Evolutionary conservation across 2,797 vertebrate species (phyloP).

Genomic region (Acanthurus leucopareius): DNA sequence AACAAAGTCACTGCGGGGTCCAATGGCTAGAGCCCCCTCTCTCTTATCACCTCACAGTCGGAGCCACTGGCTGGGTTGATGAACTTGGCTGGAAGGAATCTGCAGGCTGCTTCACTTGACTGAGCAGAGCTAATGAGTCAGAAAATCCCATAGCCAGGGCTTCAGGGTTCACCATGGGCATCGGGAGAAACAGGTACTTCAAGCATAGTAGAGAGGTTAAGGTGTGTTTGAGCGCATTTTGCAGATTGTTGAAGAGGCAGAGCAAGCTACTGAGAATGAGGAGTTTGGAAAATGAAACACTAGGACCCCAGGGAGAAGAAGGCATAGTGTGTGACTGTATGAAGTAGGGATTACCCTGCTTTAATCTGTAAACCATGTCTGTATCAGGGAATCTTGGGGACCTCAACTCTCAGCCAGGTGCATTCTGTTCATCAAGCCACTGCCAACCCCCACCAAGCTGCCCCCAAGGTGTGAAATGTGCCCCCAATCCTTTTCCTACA

Average conservation of each 20-base stretch:
- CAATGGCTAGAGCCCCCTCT: constrained; percentile 58
- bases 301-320: constrained; percentile 53
- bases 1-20: constrained; percentile 76
- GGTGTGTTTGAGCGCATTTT: constrained; percentile 35
- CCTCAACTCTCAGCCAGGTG: constrained; percentile 75
- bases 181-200: constrained; percentile 67
- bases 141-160: constrained; percentile 80
- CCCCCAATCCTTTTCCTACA: constrained; percentile 66
- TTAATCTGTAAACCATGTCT: constrained; percentile 81
- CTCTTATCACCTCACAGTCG: constrained; percentile 70
- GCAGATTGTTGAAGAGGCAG: constrained; percentile 33
- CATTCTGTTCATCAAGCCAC: constrained; percentile 65
- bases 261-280: background rate
- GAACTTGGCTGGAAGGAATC: constrained; percentile 83
- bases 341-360: constrained; percentile 70
- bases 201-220: constrained; percentile 32
- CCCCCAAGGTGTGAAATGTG: constrained; percentile 81
- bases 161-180: constrained; percentile 77
- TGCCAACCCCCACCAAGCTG: constrained; percentile 71
- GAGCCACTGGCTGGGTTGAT: constrained; percentile 70
- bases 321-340: constrained; percentile 46
- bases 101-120: constrained; percentile 77
- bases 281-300: constrained; percentile 23
- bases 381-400: constrained; percentile 52
- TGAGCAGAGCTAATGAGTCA: constrained; percentile 84